phyloP scores from a whole-genome alignment of 2,888 invertebrate genomes.

The Flexamia atlantica region DNA sequence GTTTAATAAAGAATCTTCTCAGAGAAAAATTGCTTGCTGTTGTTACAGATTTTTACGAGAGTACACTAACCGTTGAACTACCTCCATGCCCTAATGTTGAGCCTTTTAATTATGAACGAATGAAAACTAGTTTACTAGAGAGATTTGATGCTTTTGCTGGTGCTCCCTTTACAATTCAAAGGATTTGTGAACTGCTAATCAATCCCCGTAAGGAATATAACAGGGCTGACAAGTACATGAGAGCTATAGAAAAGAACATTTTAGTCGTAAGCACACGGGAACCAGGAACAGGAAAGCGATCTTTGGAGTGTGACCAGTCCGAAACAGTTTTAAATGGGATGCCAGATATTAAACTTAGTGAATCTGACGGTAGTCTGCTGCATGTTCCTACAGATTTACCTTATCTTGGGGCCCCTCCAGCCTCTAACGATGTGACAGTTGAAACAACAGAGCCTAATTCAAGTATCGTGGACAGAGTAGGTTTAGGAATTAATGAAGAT shows the following conservation, averaged over 20 bases:
- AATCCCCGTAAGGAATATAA: slow-evolving; percentile 96
- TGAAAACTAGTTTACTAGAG: slow-evolving; percentile 90
- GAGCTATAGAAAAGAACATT: slow-evolving; percentile 97
- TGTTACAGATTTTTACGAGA: slow-evolving; percentile 92
- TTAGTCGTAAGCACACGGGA: slow-evolving; percentile 85
- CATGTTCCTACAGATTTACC: slow-evolving; percentile 59
- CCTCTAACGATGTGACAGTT: slow-evolving; percentile 61
- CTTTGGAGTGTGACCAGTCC: slow-evolving; percentile 64
- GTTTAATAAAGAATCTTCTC: slow-evolving; percentile 91
- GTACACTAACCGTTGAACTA: slow-evolving; percentile 85
- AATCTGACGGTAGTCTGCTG: slow-evolving; percentile 49
- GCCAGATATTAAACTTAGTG: slow-evolving; percentile 64
- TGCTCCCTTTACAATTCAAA: slow-evolving; percentile 97
- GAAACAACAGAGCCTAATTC: slow-evolving; percentile 49
- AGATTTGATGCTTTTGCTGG: slow-evolving; percentile 90
- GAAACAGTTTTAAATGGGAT: slow-evolving; percentile 68
- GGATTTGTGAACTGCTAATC: slow-evolving; percentile 95
- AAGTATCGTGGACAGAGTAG: slow-evolving; percentile 13
- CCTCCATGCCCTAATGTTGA: slow-evolving; percentile 95
- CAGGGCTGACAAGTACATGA: slow-evolving; percentile 96
- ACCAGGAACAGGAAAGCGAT: slow-evolving; percentile 73
- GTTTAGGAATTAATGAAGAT: neutral
- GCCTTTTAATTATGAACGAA: slow-evolving; percentile 92
- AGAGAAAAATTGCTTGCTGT: slow-evolving; percentile 92
- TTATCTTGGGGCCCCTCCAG: slow-evolving; percentile 58